These are phyloP conservation scores for Drosophila longiperda DNA, from an alignment of 2,888 invertebrate species.

Conservation along the genomic window DNA sequence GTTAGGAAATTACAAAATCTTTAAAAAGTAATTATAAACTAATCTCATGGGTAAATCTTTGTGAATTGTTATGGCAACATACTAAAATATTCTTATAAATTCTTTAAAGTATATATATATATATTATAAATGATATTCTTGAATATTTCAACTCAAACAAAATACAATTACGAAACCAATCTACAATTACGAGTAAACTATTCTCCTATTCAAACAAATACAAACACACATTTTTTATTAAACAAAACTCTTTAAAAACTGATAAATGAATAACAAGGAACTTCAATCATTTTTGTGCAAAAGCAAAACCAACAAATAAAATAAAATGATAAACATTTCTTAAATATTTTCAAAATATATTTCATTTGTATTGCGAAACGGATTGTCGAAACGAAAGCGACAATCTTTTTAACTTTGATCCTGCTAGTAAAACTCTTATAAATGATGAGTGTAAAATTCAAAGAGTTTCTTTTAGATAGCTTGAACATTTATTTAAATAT, in stretches of 20 bases:
- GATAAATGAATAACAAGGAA: conserved; percentile 53
- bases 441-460: not conserved
- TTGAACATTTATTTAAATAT: conserved; percentile 35
- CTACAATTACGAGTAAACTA: conserved; percentile 53
- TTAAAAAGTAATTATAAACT: conserved; percentile 44
- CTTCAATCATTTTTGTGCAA: conserved; percentile 76
- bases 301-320: conserved; percentile 47
- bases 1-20: conserved; percentile 74
- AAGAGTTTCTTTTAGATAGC: conserved; percentile 3
- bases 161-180: conserved; percentile 25
- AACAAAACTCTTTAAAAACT: conserved; percentile 50
- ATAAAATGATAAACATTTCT: conserved; percentile 61
- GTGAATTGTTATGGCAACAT: conserved; percentile 52
- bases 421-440: not conserved
- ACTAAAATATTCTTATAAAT: conserved; percentile 67
- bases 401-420: no score
- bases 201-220: conserved; percentile 57
- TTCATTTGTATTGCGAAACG: not conserved
- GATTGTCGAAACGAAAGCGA: not conserved
- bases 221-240: conserved; percentile 36
- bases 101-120: conserved; percentile 41
- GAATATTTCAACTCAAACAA: conserved; percentile 52
- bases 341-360: conserved; percentile 43
- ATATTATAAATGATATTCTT: conserved; percentile 55
- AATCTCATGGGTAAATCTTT: conserved; percentile 56